Percentiles rank a stretch among this genome's conserved stretches.
Evolutionary conservation across 2,888 invertebrate species (phyloP).

Genomic region (Tetranychus truncatus): DNA sequence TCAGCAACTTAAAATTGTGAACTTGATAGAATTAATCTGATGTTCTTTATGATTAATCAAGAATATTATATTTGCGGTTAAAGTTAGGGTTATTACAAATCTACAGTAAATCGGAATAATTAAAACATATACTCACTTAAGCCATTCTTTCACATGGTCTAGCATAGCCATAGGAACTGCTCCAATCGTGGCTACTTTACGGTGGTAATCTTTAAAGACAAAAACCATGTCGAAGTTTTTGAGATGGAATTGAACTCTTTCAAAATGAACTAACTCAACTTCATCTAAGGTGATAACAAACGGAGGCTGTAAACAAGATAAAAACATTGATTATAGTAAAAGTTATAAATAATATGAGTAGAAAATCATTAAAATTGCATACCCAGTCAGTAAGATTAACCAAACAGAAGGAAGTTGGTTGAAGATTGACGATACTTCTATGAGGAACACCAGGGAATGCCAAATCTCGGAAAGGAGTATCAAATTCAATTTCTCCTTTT

Average conservation of each 20-base stretch:
- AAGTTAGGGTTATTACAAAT: background rate
- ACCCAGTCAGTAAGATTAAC: slow-evolving; percentile 93
- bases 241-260: slow-evolving; percentile 91
- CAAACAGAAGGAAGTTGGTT: slow-evolving; percentile 92
- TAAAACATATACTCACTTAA: slow-evolving; percentile 50
- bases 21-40: too few relatives aligned
- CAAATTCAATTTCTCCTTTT: slow-evolving; percentile 92
- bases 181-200: slow-evolving; percentile 87
- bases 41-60: background rate
- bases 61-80: background rate
- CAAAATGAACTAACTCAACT: slow-evolving; percentile 93
- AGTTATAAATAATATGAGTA: slow-evolving; percentile 16
- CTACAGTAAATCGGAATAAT: background rate
- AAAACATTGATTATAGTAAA: background rate
- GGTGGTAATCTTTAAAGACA: slow-evolving; percentile 90
- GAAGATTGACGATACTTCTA: slow-evolving; percentile 81
- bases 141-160: slow-evolving; percentile 98
- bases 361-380: slow-evolving; percentile 26
- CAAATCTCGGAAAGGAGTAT: slow-evolving; percentile 91
- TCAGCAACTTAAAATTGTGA: slow-evolving; percentile 1
- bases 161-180: slow-evolving; percentile 98
- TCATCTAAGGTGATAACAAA: slow-evolving; percentile 95
- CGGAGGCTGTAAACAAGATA: slow-evolving; percentile 48
- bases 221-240: slow-evolving; percentile 99
- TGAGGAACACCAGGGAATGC: slow-evolving; percentile 95